These are phyloP conservation scores for Clanis bilineata DNA, from an alignment of 2,888 invertebrate species.

Conservation along the genomic window DNA sequence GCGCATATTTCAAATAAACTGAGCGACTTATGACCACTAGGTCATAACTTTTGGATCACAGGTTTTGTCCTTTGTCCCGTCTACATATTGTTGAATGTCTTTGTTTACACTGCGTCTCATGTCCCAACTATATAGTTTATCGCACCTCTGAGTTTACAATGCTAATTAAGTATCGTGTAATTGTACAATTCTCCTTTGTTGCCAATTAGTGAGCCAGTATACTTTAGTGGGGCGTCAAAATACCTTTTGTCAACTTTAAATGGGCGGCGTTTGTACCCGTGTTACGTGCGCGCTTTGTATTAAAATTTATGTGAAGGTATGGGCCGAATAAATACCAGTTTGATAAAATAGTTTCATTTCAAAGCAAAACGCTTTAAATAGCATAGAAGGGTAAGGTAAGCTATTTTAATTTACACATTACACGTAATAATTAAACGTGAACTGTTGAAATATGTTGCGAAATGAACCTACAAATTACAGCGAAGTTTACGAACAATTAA, in stretches of 20 bases:
- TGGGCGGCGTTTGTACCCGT: not conserved
- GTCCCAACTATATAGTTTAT: slow-evolving; percentile 35
- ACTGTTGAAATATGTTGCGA: not conserved
- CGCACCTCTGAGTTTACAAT: slow-evolving; percentile 26
- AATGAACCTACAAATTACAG: too few species aligned
- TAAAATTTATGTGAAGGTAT: slow-evolving; percentile 2
- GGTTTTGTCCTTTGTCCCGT: too few species aligned
- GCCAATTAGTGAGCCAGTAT: slow-evolving; percentile 33
- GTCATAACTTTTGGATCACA: too few species aligned
- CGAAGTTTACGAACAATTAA: not conserved
- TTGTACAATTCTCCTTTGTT: slow-evolving; percentile 28
- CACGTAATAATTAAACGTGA: not conserved
- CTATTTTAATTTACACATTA: not conserved
- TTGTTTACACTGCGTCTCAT: slow-evolving; percentile 21
- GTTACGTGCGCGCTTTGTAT: not conserved
- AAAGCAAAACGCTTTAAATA: not conserved
- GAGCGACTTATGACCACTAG: too few species aligned
- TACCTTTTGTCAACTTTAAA: slow-evolving; percentile 18
- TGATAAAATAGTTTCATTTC: not conserved
- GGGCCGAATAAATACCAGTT: not conserved
- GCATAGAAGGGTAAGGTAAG: not conserved
- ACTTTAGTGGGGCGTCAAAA: slow-evolving; percentile 20
- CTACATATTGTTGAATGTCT: too few species aligned
- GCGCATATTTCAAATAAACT: too few species aligned
- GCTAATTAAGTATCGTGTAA: slow-evolving; percentile 30